A percentile compares a stretch with the other conserved stretches of the same genome.
Conservation (phyloP, 1,140 invertebrate species). For the Drosophila kurseongensis region DNA sequence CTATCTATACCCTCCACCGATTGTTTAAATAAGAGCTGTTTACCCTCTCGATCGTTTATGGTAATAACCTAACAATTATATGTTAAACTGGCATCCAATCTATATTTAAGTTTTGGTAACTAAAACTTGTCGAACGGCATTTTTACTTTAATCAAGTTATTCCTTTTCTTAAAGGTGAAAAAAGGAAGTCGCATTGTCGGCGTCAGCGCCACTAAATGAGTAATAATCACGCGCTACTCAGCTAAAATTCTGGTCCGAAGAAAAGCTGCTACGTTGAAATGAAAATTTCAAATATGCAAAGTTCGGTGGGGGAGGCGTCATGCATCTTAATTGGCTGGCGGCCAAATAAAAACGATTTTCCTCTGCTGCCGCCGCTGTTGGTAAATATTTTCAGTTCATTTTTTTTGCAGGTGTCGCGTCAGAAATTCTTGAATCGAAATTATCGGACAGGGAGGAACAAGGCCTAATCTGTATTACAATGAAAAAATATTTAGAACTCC, state of each 20-base stretch:
- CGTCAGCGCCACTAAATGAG: slow-evolving; percentile 48
- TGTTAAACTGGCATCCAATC: not conserved
- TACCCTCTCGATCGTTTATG: not conserved
- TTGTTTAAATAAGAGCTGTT: slow-evolving; percentile 2
- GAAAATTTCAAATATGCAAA: slow-evolving; percentile 55
- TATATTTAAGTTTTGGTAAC: too few relatives aligned
- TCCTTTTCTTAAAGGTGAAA: not conserved
- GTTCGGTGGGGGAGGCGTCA: slow-evolving; percentile 1
- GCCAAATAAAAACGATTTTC: slow-evolving; percentile 57
- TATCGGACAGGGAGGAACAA: not conserved
- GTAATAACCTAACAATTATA: not conserved
- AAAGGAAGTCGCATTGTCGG: slow-evolving; percentile 35
- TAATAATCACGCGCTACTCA: slow-evolving; percentile 52
- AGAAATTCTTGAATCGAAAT: slow-evolving; percentile 12
- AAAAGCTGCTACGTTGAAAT: slow-evolving; percentile 44
- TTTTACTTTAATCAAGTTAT: too few relatives aligned
- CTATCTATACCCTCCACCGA: too few relatives aligned
- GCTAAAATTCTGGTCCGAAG: slow-evolving; percentile 4
- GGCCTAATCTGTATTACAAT: not conserved
- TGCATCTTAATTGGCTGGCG: slow-evolving; percentile 56
- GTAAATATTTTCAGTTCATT: slow-evolving; percentile 51
- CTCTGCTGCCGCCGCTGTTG: slow-evolving; percentile 10
- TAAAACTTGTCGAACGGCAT: too few relatives aligned
- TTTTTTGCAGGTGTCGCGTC: slow-evolving; percentile 20
- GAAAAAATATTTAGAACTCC: not conserved